phyloP scores from a whole-genome alignment of 2,888 invertebrate species.

The Empis stercorea region DNA sequence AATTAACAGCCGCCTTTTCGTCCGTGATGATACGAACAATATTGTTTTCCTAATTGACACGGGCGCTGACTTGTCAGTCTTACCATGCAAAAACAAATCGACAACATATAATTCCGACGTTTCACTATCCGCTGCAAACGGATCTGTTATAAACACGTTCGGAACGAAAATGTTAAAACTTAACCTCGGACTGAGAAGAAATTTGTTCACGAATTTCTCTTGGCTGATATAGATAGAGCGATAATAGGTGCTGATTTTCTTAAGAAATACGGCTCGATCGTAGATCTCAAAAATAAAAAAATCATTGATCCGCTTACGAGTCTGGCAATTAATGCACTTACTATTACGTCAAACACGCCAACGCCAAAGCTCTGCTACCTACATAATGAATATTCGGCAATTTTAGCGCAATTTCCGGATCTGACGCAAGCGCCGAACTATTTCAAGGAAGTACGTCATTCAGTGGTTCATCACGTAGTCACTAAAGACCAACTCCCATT shows the following conservation, averaged over 20 bases:
- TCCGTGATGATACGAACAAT: neutral
- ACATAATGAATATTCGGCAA: neutral
- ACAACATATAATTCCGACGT: too few species aligned
- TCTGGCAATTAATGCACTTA: neutral
- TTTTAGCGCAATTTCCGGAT: neutral
- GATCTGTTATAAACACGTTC: neutral
- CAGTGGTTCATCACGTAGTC: constrained; percentile 2
- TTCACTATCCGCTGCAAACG: too few species aligned
- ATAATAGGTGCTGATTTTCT: neutral
- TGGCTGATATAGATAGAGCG: neutral
- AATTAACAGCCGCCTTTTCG: neutral
- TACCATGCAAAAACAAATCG: neutral
- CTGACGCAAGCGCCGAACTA: neutral
- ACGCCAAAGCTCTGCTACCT: neutral
- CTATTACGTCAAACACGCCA: neutral
- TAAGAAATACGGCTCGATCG: neutral
- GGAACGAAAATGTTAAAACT: neutral
- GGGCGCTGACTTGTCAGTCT: neutral
- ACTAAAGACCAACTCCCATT: constrained; percentile 3
- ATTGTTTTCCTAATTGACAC: neutral
- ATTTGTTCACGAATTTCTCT: neutral
- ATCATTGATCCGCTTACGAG: neutral
- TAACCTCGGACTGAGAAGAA: neutral
- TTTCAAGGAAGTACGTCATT: neutral
- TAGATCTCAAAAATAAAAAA: neutral